Evolutionary conservation across 1,140 invertebrate species (phyloP), one percentile per base, ranked within the genome.

Genomic region (Panagrolaimus sp.): DNA sequence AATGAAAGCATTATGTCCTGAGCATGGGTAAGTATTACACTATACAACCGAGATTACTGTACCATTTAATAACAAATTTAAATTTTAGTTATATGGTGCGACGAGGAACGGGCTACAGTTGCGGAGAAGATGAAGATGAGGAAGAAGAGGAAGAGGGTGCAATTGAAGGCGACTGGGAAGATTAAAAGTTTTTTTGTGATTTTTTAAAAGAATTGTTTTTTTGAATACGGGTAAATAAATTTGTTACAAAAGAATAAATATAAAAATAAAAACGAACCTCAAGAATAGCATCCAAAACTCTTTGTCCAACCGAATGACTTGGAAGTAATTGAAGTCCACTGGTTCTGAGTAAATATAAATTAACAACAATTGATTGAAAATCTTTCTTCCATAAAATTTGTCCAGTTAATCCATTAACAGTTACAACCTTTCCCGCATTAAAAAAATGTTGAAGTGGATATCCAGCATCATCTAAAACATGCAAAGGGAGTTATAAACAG

Each of bases 291-390:
- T 82, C 78, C 63, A 82, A 73, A 3, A 79, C 73, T 38, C 75
- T 74, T 38, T 67, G 52, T 5, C 81, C 91, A 43, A 97, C 89
- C 62, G 90, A 91, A 9, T 90, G 92, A 80, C 95, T 95, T 2
- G 93, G 93, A 46, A 96, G 87, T 48, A 90, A 89, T 44, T 92
- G 86, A 43, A 96, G 87, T 2, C 90, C 90, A 68, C 87, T 86
- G 8, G 88, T 87, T 71, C 90, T 89, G 65, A 94, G 84, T 1
- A 90, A 85, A 84, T 96, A 98, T 68, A 93, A 88, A 0, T 91
- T 93, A 62, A 98, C 90, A 1, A 98, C 89, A 2, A 94, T 93
- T 71, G 92, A 93, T 63, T 89, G 88, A 62, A 93, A 88, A 83
- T 96, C 89, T 17, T 88, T 86, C 76, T 92, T 88, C 94, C 94